Conservation (phyloP, 1,140 invertebrate genomes). For the Bactericera cockerelli region DNA sequence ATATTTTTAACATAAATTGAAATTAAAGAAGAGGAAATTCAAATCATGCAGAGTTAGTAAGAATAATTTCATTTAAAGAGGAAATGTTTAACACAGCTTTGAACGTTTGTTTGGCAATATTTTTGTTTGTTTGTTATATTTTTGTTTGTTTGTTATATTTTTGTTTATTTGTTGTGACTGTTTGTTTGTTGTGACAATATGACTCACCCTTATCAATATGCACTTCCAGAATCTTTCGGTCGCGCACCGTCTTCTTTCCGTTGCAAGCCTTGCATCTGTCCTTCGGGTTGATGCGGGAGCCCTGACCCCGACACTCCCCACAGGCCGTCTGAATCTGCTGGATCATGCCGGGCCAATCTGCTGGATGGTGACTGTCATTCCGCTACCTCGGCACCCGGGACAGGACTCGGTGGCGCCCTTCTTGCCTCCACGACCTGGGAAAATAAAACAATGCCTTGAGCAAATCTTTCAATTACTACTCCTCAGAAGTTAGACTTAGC, state of each 20-base stretch:
- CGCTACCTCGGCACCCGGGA: conserved; percentile 68
- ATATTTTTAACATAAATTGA: too few relatives aligned
- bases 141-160: too few relatives aligned
- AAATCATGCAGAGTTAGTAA: too few relatives aligned
- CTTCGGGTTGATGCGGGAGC: conserved; percentile 72
- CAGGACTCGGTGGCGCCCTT: conserved; percentile 86
- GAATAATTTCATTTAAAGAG: too few relatives aligned
- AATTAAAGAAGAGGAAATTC: too few relatives aligned
- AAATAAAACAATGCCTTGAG: conserved; percentile 13
- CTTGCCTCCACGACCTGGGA: conserved; percentile 64
- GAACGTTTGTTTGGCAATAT: too few relatives aligned
- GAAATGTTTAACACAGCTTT: too few relatives aligned
- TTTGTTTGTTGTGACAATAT: too few relatives aligned
- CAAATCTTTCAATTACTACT: too few relatives aligned
- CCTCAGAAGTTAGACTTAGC: too few relatives aligned
- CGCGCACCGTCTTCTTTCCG: conserved; percentile 78
- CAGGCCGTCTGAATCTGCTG: conserved; percentile 91
- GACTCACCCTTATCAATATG: conserved; percentile 71
- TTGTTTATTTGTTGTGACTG: too few relatives aligned
- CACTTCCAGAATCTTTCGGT: conserved; percentile 92
- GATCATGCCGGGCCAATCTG: conserved; percentile 87
- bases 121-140: too few relatives aligned
- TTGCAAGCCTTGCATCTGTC: conserved; percentile 86
- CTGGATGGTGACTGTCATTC: conserved; percentile 81
- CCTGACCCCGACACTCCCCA: conserved; percentile 69